Base-by-base conservation (phyloP, 2,113 vertebrate species). In the Nansenia antarctica region DNA sequence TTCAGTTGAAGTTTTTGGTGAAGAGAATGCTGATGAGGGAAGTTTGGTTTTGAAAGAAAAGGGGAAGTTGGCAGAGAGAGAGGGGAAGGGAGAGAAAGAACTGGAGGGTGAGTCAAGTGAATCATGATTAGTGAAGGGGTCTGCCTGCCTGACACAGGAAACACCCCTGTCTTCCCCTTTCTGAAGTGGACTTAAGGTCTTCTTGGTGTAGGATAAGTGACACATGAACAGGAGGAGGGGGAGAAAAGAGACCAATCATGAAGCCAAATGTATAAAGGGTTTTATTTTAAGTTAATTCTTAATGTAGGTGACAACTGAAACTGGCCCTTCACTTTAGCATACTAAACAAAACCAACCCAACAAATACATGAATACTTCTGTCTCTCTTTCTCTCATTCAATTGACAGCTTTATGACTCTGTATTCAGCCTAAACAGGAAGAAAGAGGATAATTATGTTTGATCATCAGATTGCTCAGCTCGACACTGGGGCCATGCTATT, bases 101-200 rank as follows among this genome's bases (percentile, higher is more conserved):
- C 27, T 1, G 29, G 11, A 57, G 26, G 18, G 11, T 24, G 55
- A 32, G 62, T 74, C 7, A 70, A 65, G 32, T 53, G 29, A 39
- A 24, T 12, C 11, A 32, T 62, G 11, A 34, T 37, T 58, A 58
- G 29, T 26, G 20, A 37, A 35, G 20, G 52, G 3, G 11, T 14
- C 20, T 54, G 52, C 27, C 54, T 26, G 2, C 11, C 24, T 30
- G 27, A 30, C 27, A 57, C 27, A 83, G 74, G 73, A 63, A 67
- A 67, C 22, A 32, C 7, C 0, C 8, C 0, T 2, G n/a, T 74
- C 80, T 88, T 89, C 81, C 87, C 34, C 62, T 86, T 89, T 87
- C 34, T 64, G 22, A 15, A 42, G 24, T 26, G 11, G 18, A 64
- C 22, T 54, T 15, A 67, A 65, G 37, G 32, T 61, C 11, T 8